Conservation (phyloP, 2,113 vertebrate genomes). For the Oncorhynchus keta region DNA sequence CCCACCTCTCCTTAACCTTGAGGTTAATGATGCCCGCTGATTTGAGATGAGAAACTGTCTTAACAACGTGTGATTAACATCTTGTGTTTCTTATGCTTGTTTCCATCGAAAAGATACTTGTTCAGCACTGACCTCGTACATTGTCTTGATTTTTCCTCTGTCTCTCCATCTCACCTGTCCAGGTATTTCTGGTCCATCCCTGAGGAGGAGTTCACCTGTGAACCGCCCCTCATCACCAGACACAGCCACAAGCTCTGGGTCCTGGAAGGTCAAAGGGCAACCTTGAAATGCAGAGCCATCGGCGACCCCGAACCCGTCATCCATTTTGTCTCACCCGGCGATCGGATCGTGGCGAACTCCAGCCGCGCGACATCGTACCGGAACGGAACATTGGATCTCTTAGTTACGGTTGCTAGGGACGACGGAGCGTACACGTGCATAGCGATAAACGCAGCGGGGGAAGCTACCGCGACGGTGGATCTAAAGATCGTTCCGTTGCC, state of each 20-base stretch:
- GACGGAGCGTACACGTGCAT: conserved; percentile 88
- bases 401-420: conserved; percentile 82
- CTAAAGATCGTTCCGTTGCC: conserved; percentile 88
- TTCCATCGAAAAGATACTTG: not conserved
- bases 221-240: conserved; percentile 90
- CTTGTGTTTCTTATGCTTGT: too few species aligned
- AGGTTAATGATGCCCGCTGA: too few species aligned
- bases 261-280: conserved; percentile 86
- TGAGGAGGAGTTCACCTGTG: conserved; percentile 89
- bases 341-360: conserved; percentile 85
- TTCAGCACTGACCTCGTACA: not conserved
- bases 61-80: too few species aligned
- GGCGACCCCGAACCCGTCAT: conserved; percentile 85
- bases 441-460: conserved; percentile 87
- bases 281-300: conserved; percentile 82
- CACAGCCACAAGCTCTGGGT: conserved; percentile 89
- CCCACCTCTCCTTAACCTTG: too few species aligned
- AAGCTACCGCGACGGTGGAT: conserved; percentile 84
- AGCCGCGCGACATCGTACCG: conserved; percentile 82
- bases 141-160: not conserved
- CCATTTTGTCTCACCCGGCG: conserved; percentile 90
- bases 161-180: not conserved
- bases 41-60: too few species aligned
- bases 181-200: conserved; percentile 90
- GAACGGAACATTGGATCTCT: conserved; percentile 87